Percentiles rank a stretch among this genome's conserved stretches.
Conservation (phyloP, 2,888 invertebrate genomes). For the Neoaliturus tenellus region DNA sequence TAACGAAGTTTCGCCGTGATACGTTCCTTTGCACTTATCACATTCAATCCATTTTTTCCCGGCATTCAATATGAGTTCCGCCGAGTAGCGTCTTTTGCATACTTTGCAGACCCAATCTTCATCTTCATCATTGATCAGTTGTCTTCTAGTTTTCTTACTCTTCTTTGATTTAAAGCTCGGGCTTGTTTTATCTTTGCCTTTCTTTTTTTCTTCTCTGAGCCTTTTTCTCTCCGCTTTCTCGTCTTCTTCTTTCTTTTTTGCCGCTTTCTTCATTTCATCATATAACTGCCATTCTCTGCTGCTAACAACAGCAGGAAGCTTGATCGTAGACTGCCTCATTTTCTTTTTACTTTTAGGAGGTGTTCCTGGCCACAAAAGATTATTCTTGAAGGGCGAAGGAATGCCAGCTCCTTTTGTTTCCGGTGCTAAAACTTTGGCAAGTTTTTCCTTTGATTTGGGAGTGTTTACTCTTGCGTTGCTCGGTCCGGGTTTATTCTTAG, state of each 20-base stretch:
- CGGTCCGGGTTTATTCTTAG: too few relatives aligned
- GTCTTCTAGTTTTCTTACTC: background rate
- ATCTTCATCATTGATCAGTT: conserved; percentile 2
- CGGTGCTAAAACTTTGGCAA: conserved; percentile 38
- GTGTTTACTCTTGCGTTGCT: too few relatives aligned
- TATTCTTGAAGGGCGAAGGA: conserved; percentile 33
- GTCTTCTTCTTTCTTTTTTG: conserved; percentile 30
- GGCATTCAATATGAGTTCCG: background rate
- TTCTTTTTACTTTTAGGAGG: background rate
- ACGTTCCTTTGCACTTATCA: conserved; percentile 7
- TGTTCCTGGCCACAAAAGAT: conserved; percentile 36
- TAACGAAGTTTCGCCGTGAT: too few relatives aligned
- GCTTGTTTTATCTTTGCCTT: background rate
- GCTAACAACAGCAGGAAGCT: conserved; percentile 20
- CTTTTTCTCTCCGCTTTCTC: too few relatives aligned
- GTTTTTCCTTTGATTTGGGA: background rate
- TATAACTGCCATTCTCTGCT: background rate
- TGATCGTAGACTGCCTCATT: too few relatives aligned
- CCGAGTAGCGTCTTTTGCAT: conserved; percentile 7
- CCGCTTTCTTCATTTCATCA: conserved; percentile 15
- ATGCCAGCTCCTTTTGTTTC: conserved; percentile 11
- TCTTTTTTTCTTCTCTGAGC: background rate
- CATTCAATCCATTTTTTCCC: conserved; percentile 32
- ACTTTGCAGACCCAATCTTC: conserved; percentile 38
- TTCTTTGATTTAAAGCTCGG: background rate